Evolutionary conservation across 1,140 invertebrate genomes (phyloP), one percentile per base, ranked within the genome.

Genomic region (Eciton burchellii): DNA sequence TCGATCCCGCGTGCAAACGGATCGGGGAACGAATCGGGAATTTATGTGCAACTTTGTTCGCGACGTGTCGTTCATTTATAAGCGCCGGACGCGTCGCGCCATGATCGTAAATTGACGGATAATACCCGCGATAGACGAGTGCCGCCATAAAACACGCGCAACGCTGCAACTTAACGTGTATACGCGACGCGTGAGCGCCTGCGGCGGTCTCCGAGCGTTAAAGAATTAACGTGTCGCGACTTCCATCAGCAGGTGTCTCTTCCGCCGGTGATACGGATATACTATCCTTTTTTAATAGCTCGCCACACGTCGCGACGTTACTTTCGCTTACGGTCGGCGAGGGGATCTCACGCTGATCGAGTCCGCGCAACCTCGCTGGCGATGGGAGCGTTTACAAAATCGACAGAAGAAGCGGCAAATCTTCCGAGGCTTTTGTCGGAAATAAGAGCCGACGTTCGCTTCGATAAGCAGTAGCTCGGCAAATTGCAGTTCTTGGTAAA

Each of bases 121-220:
- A 89, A 91, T 89, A 74, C 66, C 70, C 66, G 56, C 57, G 66
- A 14, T 41, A 54, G 74, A 81, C 74, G 74, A 73, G 63, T 59
- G 29, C 8, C 45, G 59, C 54, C 86, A 89, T 91, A 89, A 91
- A 92, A 92, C 84, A 90, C 89, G 89, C 84, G 85, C 87, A 76
- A n/a, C 74, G 83, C 84, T 89, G 82, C 85, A 86, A 89, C 79
- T n/a, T 74, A 63, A 76, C 43, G 12, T 74, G 83, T 81, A 60
- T 72, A 65, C 65, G 63, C 21, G 81, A 85, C 81, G 70, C 41
- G n/a, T 16, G 49, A 70, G 24, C 35, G 47, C 43, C 65, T 74
- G 2, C 68, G 43, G 65, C 70, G 63, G 29, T 21, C 26, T 70
- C 73, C 70, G 57, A 76, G 56, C 72, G 66, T 84, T 83, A 74